phyloP scores from a whole-genome alignment of 2,888 invertebrate species.

The Chloromyia formosa region DNA sequence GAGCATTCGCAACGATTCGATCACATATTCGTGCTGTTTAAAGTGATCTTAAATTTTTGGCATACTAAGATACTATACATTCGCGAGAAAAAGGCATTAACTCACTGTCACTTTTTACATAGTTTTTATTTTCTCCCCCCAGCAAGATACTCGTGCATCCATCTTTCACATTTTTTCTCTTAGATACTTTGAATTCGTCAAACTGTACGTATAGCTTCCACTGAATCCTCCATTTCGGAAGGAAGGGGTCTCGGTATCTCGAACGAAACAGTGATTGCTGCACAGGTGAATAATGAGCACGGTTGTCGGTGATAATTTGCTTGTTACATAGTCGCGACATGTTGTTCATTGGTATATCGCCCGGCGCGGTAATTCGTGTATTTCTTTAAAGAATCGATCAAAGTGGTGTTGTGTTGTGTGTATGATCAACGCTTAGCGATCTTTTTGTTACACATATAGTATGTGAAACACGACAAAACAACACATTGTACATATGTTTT shows the following conservation, averaged over 20 bases:
- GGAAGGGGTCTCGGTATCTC: background rate
- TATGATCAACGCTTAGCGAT: background rate
- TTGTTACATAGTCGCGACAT: background rate
- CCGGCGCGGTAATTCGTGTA: slow-evolving; percentile 3
- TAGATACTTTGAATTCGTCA: background rate
- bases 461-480: background rate
- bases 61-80: background rate
- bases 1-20: slow-evolving; percentile 23
- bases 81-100: background rate
- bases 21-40: slow-evolving; percentile 23
- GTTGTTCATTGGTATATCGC: slow-evolving; percentile 19
- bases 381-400: slow-evolving; percentile 17
- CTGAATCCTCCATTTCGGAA: background rate
- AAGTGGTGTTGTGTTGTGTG: background rate
- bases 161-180: background rate
- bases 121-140: background rate
- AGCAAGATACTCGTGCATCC: background rate
- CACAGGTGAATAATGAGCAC: slow-evolving; percentile 38
- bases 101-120: background rate
- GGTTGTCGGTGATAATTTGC: slow-evolving; percentile 25
- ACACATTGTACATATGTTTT: slow-evolving; percentile 26
- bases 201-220: background rate
- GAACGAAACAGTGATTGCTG: slow-evolving; percentile 20
- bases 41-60: slow-evolving; percentile 38
- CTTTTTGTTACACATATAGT: background rate